phyloP scores from a whole-genome alignment of 2,113 vertebrate species.

The Uria lomvia region DNA sequence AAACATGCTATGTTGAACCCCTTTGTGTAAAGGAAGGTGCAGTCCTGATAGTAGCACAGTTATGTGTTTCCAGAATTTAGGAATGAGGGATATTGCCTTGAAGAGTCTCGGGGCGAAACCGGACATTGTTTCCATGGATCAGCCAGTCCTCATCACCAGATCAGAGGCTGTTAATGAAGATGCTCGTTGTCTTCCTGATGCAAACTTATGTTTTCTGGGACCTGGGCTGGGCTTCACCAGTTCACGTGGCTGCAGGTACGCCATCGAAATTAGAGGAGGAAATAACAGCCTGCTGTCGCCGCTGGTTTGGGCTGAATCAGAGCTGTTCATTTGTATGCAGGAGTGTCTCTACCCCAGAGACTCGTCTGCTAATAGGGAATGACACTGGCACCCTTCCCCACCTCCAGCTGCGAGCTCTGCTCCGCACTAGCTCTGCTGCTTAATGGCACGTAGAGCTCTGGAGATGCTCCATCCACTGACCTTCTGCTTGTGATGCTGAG shows the following conservation, averaged over 20 bases:
- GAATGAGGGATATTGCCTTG: not conserved
- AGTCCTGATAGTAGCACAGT: not conserved
- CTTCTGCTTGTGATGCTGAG: not conserved
- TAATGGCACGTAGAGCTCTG: not conserved
- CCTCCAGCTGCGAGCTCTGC: not conserved
- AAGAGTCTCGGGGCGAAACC: not conserved
- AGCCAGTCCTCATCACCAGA: not conserved
- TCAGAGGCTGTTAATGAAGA: not conserved
- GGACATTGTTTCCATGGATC: not conserved
- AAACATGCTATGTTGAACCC: not conserved
- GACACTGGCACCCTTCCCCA: not conserved
- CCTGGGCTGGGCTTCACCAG: not conserved
- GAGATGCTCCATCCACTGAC: not conserved
- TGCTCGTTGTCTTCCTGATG: fast-evolving
- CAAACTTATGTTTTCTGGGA: not conserved
- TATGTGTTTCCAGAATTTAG: not conserved
- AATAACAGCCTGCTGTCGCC: not conserved
- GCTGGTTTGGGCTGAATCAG: not conserved
- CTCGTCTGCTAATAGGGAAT: not conserved
- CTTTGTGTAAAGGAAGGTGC: not conserved
- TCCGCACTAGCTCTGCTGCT: fast-evolving
- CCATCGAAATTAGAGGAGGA: not conserved
- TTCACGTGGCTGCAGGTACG: fast-evolving
- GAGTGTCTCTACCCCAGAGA: not conserved
- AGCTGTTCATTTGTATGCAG: not conserved